These are phyloP conservation scores for Hemiscyllium ocellatum DNA, from an alignment of 2,113 vertebrate species.

Conservation along the genomic window DNA sequence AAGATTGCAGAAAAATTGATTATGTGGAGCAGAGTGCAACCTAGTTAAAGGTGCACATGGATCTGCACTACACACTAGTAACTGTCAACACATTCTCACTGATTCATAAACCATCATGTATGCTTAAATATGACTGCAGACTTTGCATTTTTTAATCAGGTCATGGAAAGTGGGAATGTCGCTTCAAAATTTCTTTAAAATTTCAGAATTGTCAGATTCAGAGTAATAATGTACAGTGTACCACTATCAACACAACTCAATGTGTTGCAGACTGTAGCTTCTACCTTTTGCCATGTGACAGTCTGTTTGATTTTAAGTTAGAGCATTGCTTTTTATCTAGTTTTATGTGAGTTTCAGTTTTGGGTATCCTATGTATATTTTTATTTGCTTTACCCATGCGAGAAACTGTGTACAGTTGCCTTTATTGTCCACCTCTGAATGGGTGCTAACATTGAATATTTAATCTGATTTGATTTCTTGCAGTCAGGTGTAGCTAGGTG, in stretches of 20 bases:
- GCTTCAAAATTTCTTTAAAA: not conserved
- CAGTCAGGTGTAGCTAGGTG: too few relatives aligned
- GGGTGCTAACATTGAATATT: too few relatives aligned
- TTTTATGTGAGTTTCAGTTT: not conserved
- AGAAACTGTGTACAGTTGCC: not conserved
- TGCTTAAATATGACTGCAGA: not conserved
- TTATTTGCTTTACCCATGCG: not conserved
- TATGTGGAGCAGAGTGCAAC: not conserved
- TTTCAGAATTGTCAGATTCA: not conserved
- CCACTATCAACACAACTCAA: not conserved
- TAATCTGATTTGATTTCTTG: too few relatives aligned
- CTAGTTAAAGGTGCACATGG: not conserved
- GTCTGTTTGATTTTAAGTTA: not conserved
- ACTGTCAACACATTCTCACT: not conserved
- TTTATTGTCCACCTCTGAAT: not conserved
- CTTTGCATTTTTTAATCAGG: not conserved
- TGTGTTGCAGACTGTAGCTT: not conserved
- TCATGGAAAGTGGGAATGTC: not conserved
- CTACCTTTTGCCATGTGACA: not conserved
- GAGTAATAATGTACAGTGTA: not conserved
- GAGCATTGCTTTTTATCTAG: not conserved
- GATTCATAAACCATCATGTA: not conserved
- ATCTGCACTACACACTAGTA: not conserved
- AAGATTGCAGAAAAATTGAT: not conserved
- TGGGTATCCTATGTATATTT: not conserved